Conservation (phyloP, 2,797 vertebrate species). For the Fratercula arctica region DNA sequence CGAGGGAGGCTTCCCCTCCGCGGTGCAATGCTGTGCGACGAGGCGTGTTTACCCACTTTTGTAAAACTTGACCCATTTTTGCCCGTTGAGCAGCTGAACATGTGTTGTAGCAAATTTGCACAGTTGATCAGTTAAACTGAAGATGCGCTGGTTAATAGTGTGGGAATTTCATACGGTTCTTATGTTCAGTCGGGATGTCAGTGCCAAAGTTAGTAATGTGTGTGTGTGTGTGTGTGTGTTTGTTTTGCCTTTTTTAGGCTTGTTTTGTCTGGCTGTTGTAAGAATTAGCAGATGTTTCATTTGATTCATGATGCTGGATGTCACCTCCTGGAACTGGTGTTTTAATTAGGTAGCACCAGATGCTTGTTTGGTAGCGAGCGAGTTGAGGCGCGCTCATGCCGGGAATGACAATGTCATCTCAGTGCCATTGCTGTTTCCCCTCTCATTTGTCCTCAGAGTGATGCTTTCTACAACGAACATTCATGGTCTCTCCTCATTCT, state of each 20-base stretch:
- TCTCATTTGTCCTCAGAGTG: rapidly evolving
- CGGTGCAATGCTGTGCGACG: neutral
- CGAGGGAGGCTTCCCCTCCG: neutral
- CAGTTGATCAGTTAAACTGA: neutral
- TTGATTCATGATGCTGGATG: conserved; percentile 56
- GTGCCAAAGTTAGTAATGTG: conserved; percentile 45
- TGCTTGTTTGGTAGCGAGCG: conserved; percentile 22
- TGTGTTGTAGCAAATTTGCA: conserved; percentile 6
- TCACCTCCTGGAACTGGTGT: conserved; percentile 52
- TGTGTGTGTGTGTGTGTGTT: neutral
- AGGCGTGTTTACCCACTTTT: neutral
- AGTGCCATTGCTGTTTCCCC: neutral
- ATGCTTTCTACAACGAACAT: neutral
- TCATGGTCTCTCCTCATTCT: neutral
- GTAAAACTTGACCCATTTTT: neutral
- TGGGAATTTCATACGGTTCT: neutral
- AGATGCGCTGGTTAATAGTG: conserved; percentile 41
- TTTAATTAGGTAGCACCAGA: conserved; percentile 70
- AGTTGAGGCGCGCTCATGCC: neutral
- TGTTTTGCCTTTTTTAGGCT: conserved; percentile 57
- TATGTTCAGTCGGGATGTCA: neutral
- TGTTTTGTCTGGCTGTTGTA: conserved; percentile 65
- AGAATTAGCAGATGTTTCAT: conserved; percentile 71
- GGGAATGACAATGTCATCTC: neutral
- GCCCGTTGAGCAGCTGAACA: neutral